phyloP scores from a whole-genome alignment of 2,113 vertebrate genomes.

The Colaptes auratus region DNA sequence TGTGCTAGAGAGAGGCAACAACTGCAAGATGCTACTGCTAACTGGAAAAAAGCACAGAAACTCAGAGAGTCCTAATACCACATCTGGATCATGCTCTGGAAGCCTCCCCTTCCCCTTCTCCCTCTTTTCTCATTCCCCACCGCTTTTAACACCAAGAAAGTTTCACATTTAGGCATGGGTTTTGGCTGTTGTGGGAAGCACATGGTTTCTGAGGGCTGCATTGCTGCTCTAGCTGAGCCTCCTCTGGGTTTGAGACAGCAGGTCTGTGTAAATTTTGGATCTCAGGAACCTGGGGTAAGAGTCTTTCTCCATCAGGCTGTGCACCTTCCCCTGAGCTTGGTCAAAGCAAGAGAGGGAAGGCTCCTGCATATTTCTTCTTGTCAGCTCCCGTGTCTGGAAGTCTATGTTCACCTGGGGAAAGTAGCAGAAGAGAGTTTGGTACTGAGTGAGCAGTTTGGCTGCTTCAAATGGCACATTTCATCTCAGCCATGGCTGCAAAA shows the following conservation, averaged over 20 bases:
- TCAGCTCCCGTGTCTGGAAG: conserved; percentile 91
- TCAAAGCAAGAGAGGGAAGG: conserved; percentile 89
- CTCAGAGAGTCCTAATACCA: not conserved
- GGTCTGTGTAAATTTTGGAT: conserved; percentile 95
- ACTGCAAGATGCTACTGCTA: conserved; percentile 40
- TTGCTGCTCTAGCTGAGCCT: conserved; percentile 84
- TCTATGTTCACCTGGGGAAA: conserved; percentile 91
- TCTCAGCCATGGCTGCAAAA: not conserved
- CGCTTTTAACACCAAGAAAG: conserved; percentile 42
- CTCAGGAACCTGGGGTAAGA: conserved; percentile 96
- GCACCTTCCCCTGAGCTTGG: conserved; percentile 90
- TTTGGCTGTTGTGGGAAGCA: conserved; percentile 61
- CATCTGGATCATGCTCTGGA: not conserved
- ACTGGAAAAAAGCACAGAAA: conserved; percentile 13
- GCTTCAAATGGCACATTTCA: not conserved
- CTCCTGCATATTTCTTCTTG: conserved; percentile 89
- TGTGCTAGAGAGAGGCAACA: conserved; percentile 40
- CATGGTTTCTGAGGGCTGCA: conserved; percentile 30
- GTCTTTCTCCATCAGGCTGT: conserved; percentile 98
- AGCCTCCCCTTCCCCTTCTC: conserved; percentile 8
- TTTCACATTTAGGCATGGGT: conserved; percentile 70
- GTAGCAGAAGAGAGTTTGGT: conserved; percentile 33
- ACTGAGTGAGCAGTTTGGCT: not conserved
- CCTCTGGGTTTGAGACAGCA: conserved; percentile 90
- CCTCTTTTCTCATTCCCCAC: conserved; percentile 27